Conservation (phyloP, 2,113 vertebrate genomes). For the Onychostruthus taczanowskii region DNA sequence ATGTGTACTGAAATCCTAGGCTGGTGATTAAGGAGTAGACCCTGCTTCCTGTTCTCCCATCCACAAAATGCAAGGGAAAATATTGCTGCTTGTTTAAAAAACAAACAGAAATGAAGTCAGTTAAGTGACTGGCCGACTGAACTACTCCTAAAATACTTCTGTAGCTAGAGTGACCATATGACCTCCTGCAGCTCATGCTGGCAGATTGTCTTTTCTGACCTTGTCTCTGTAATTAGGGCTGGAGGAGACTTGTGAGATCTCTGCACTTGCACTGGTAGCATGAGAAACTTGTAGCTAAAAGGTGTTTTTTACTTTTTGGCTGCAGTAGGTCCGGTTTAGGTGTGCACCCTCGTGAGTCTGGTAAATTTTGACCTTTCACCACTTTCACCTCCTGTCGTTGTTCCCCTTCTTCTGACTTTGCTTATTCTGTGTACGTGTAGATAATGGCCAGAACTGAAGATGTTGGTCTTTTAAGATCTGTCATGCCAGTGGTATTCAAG, state of each 20-base stretch:
- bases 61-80: not conserved
- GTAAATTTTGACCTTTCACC: not conserved
- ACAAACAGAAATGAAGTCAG: not conserved
- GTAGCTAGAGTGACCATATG: not conserved
- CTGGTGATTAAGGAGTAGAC: not conserved
- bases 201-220: not conserved
- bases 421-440: not conserved
- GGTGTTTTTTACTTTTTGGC: not conserved
- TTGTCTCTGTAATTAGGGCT: not conserved
- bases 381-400: not conserved
- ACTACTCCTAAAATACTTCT: conserved; percentile 29
- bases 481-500: not conserved
- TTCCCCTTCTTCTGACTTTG: not conserved
- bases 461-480: not conserved
- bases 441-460: not conserved
- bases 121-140: not conserved
- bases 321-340: not conserved
- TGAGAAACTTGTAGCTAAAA: not conserved
- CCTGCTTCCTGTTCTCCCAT: not conserved
- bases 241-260: not conserved
- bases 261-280: not conserved
- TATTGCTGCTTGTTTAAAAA: not conserved
- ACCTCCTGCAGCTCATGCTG: conserved; percentile 1
- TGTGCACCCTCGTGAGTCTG: not conserved
- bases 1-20: not conserved